Base-by-base conservation (phyloP, 2,888 invertebrate genomes). In the Mamestra brassicae region DNA sequence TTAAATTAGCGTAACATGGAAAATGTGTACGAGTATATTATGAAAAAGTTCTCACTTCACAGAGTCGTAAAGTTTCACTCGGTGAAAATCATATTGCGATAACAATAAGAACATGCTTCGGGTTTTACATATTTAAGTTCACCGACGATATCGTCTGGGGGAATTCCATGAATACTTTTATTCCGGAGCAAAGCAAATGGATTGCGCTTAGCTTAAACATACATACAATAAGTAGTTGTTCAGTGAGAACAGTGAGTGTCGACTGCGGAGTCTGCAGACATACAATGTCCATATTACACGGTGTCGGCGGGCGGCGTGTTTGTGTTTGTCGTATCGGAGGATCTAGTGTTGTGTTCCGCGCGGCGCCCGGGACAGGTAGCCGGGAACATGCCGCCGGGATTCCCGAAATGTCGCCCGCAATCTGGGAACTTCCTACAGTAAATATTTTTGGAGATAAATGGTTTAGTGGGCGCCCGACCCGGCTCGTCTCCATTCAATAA, bases 371-470 rank as follows among this genome's bases (percentile, higher is more conserved):
- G 87, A 85, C 92, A 91, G 90, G 91, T 90, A 91, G 90, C 85
- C 81, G 78, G 78, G 74, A 73, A 78, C 80, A 84, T 87, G 71
- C 86, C 80, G 78, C 61, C 85, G 92, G 92, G 89, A 93, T 92
- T 93, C 91, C 91, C 92, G 81, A 85, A 79, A 86, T 86, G 84
- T 88, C 85, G 89, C 65, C 76, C 80, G 67, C 64, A 78, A 83
- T 78, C 89, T 85, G 87, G 90, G 88, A 89, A 89, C 85, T 92
- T 90, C 91, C 89, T 86, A 91, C 90, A 89, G 90, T 90, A 92
- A 93, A 92, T 92, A 90, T 92, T 93, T 91, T 90, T 90, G 84
- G 89, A 89, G 80, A 84, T 91, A 88, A 91, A 89, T 90, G 89
- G 87, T 89, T 83, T 81, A 81, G 79, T 85, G 83, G 88, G 83